Conservation (phyloP, 2,113 vertebrate genomes). For the Myanophis thanlyinensis region DNA sequence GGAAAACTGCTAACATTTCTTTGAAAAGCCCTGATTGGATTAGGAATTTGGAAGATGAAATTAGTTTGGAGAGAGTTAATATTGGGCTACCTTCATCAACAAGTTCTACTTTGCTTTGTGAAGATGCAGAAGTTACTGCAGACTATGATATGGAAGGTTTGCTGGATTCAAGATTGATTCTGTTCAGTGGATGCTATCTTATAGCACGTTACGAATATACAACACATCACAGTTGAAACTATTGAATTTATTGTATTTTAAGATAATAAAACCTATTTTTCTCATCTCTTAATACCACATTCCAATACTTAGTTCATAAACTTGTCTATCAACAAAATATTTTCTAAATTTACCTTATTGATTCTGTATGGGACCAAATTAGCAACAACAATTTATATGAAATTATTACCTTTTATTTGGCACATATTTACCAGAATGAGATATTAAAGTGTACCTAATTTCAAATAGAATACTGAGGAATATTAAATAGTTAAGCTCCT, state of each 20-base stretch:
- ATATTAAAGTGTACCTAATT: background rate
- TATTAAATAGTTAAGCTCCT: background rate
- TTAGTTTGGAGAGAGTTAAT: conserved; percentile 89
- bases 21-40: conserved; percentile 96
- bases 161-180: conserved; percentile 7
- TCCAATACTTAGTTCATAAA: background rate
- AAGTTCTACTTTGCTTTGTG: conserved; percentile 93
- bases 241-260: background rate
- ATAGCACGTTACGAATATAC: background rate
- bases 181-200: conserved; percentile 16
- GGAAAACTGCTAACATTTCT: conserved; percentile 82
- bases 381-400: background rate
- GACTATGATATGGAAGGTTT: conserved; percentile 98
- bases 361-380: background rate
- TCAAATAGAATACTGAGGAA: background rate
- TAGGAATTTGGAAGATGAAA: conserved; percentile 91
- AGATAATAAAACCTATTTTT: background rate
- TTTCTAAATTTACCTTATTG: background rate
- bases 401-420: background rate
- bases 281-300: background rate
- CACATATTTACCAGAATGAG: background rate
- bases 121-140: conserved; percentile 87
- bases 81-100: conserved; percentile 84
- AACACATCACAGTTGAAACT: background rate
- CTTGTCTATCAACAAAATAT: background rate